Conservation (phyloP, 2,888 invertebrate species). For the Falcaria lacertinaria region DNA sequence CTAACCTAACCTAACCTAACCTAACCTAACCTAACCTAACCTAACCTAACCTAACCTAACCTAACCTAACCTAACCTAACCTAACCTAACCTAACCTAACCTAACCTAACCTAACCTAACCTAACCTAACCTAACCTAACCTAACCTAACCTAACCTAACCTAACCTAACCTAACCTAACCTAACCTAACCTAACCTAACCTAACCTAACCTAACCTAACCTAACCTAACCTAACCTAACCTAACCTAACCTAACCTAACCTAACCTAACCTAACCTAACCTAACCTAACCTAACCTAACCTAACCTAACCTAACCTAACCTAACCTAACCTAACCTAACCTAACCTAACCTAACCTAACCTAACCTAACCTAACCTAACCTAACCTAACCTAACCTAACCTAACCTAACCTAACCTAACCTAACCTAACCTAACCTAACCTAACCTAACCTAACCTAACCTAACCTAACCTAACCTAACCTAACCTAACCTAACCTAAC, state of each 20-base stretch:
- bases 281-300: constrained; percentile 18
- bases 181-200: constrained; percentile 22
- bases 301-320: constrained; percentile 18
- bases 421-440: constrained; percentile 16
- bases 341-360: constrained; percentile 19
- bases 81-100: constrained; percentile 23
- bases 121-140: constrained; percentile 27
- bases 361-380: constrained; percentile 16
- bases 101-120: constrained; percentile 26
- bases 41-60: constrained; percentile 17
- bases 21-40: constrained; percentile 18
- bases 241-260: constrained; percentile 16
- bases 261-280: constrained; percentile 20
- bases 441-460: constrained; percentile 15
- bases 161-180: constrained; percentile 19
- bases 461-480: constrained; percentile 15
- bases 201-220: constrained; percentile 22
- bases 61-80: constrained; percentile 17
- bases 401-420: constrained; percentile 16
- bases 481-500: constrained; percentile 16
- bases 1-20: constrained; percentile 15
- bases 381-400: constrained; percentile 17
- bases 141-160: constrained; percentile 21
- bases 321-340: constrained; percentile 20
- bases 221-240: constrained; percentile 20